Percentiles rank a stretch among this genome's conserved stretches.
Conservation (phyloP, 2,888 invertebrate species). For the Sclerodermus sp. region DNA sequence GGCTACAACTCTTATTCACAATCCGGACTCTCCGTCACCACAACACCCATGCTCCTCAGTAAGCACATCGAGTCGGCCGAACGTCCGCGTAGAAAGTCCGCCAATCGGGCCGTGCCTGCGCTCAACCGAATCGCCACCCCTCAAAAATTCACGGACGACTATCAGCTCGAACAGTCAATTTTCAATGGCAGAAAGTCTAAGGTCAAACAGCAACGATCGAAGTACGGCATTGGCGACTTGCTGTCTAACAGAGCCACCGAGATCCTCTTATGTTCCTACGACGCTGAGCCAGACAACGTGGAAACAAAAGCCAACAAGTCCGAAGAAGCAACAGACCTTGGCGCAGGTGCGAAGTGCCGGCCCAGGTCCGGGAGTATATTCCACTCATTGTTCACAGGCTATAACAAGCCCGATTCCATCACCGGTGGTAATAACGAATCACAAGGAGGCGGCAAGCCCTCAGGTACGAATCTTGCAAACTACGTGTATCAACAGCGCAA, state of each 20-base stretch:
- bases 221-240: slow-evolving; percentile 23
- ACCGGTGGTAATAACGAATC: slow-evolving; percentile 34
- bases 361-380: slow-evolving; percentile 34
- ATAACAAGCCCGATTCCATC: slow-evolving; percentile 50
- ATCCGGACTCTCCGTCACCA: slow-evolving; percentile 20
- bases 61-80: slow-evolving; percentile 27
- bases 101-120: slow-evolving; percentile 35
- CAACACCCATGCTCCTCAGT: slow-evolving; percentile 30
- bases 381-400: slow-evolving; percentile 49
- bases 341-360: slow-evolving; percentile 18
- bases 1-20: slow-evolving; percentile 27
- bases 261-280: slow-evolving; percentile 26
- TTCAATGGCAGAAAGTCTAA: slow-evolving; percentile 28
- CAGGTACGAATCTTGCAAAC: slow-evolving; percentile 19
- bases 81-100: slow-evolving; percentile 33
- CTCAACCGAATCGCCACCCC: slow-evolving; percentile 37
- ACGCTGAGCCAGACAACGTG: slow-evolving; percentile 21
- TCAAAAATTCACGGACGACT: slow-evolving; percentile 27
- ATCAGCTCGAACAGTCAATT: slow-evolving; percentile 27
- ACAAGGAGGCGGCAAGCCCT: slow-evolving; percentile 24
- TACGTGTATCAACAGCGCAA: slow-evolving; percentile 1
- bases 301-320: slow-evolving; percentile 18
- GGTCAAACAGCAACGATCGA: slow-evolving; percentile 17
- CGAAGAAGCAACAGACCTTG: slow-evolving; percentile 22
- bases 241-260: slow-evolving; percentile 24